Evolutionary conservation across 2,797 vertebrate genomes (phyloP), one percentile per base, ranked within the genome.

Genomic region (Phrynocephalus vlangalii): DNA sequence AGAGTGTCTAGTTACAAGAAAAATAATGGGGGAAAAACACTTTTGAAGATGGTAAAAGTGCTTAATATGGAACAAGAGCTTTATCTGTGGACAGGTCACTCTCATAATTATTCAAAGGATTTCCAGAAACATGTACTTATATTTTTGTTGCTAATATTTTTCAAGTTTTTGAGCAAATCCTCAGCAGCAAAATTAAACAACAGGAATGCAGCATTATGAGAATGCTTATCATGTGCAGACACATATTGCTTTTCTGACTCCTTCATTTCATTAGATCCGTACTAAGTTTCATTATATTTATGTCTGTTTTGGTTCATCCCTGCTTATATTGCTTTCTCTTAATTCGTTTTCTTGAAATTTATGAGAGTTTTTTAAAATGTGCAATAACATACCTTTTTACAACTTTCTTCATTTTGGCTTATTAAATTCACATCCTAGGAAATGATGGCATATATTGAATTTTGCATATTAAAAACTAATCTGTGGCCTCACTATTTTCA

Each of bases 341-440:
- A 48, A 24, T 28, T 71, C 5, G 79, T 5, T 83, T 71, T 38
- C 44, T 20, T 50, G 76, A 60, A 18, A 84, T 88, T 87, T n/a
- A 78, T 79, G 26, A 76, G 83, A n/a, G n/a, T 52, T 78, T 85
- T 88, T 80, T 87, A 82, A 89, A 88, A 91, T 52, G 6, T 15
- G 68, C 84, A 50, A 26, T 44, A 33, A 0, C 73, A 3, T 85
- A 7, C 56, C 67, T 22, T 67, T 90, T 68, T n/a, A 73, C 22
- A 75, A 60, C 26, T 8, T 82, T 82, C 0, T 86, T 68, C 84
- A 44, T 73, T 90, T 60, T 71, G 18, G 16, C 71, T 85, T 33
- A 22, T n/a, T 44, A 3, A 68, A 79, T 83, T 1, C 0, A 44
- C 28, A 30, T 83, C 86, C 71, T 15, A 5, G 16, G 15, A 24